phyloP scores from a whole-genome alignment of 2,797 vertebrate genomes.

The Limosa lapponica region DNA sequence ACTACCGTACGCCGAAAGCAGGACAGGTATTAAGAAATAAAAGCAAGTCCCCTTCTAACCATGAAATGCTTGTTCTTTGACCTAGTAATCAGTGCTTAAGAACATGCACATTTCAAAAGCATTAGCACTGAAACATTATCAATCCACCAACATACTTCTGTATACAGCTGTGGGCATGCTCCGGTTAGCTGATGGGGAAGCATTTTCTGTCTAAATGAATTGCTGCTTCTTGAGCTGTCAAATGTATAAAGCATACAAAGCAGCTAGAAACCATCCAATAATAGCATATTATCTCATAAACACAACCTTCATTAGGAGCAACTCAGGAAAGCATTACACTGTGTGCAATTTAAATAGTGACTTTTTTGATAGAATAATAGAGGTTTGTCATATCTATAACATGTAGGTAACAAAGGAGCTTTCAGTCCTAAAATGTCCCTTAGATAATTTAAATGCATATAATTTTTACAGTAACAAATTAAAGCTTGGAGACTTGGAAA shows the following conservation, averaged over 20 bases:
- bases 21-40: background rate
- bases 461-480: slow-evolving; percentile 20
- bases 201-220: slow-evolving; percentile 65
- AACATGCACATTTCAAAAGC: background rate
- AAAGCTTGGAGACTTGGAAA: background rate
- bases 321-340: slow-evolving; percentile 36
- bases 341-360: slow-evolving; percentile 60
- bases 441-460: slow-evolving; percentile 9
- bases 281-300: slow-evolving; percentile 53
- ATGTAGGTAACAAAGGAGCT: slow-evolving; percentile 23
- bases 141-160: slow-evolving; percentile 10
- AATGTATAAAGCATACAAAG: slow-evolving; percentile 54
- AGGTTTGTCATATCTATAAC: slow-evolving; percentile 60
- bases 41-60: background rate
- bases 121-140: background rate
- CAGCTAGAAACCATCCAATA: slow-evolving; percentile 56
- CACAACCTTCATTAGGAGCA: slow-evolving; percentile 61
- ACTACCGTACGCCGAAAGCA: rapidly evolving
- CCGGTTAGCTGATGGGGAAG: slow-evolving; percentile 37
- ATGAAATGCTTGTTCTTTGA: background rate
- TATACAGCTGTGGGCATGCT: background rate
- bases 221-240: slow-evolving; percentile 54
- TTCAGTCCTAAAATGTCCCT: slow-evolving; percentile 10
- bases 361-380: slow-evolving; percentile 33
- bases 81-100: background rate